Percentiles rank a stretch among this genome's conserved stretches.
Evolutionary conservation across 1,140 invertebrate species (phyloP).

Genomic region (Hormaphis cornu): DNA sequence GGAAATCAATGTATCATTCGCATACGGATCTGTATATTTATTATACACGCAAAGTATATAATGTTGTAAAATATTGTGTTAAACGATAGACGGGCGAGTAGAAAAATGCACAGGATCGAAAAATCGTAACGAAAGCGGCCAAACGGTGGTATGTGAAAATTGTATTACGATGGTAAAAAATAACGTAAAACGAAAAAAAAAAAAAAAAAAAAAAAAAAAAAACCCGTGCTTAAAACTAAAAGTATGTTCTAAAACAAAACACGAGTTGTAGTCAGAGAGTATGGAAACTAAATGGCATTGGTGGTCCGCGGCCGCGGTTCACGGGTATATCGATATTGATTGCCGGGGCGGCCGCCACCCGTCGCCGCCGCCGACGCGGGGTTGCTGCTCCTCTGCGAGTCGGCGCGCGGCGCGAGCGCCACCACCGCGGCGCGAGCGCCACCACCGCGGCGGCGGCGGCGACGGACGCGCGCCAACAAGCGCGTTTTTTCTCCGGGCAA

Average conservation of each 20-base stretch:
- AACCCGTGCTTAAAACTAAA: conserved; percentile 32
- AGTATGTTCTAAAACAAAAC: conserved; percentile 30
- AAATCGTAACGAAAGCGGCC: conserved; percentile 12
- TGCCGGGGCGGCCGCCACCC: neutral
- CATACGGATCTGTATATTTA: neutral
- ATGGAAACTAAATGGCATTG: conserved; percentile 30
- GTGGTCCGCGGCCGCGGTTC: neutral
- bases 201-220: conserved; percentile 20
- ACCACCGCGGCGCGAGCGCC: neutral
- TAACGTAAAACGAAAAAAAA: neutral
- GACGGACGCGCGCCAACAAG: neutral
- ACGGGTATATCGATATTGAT: conserved; percentile 17
- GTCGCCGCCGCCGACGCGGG: neutral
- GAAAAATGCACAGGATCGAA: neutral
- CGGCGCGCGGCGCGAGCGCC: neutral
- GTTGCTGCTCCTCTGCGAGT: neutral
- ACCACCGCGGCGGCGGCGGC: neutral
- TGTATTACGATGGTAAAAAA: too few species aligned
- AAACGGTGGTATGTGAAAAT: too few species aligned
- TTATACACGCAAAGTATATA: too few species aligned
- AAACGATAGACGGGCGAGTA: neutral
- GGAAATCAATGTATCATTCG: neutral
- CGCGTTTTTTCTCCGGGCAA: too few species aligned
- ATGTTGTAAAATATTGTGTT: too few species aligned
- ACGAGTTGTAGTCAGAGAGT: conserved; percentile 31